phyloP scores from a whole-genome alignment of 1,140 invertebrate genomes.

The Trypoxylus dichotomus region DNA sequence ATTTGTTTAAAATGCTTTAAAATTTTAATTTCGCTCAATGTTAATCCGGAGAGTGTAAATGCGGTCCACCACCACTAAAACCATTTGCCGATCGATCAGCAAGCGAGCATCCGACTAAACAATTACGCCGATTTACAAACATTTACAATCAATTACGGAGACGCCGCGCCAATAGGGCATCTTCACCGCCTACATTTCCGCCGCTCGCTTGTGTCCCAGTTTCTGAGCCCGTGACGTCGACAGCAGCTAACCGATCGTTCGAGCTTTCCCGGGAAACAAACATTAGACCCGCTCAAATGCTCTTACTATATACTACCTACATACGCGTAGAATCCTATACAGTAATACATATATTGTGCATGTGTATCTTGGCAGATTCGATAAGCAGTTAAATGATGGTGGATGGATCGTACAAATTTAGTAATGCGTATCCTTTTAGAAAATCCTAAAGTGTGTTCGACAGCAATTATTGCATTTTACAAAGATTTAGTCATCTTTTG shows the following conservation, averaged over 20 bases:
- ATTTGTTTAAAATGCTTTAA: background rate
- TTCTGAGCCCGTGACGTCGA: background rate
- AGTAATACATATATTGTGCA: too few species aligned
- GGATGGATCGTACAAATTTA: too few species aligned
- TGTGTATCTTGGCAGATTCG: too few species aligned
- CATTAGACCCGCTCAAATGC: background rate
- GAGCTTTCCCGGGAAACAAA: constrained; percentile 17
- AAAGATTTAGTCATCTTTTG: too few species aligned
- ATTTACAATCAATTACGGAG: constrained; percentile 20
- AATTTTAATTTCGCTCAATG: background rate
- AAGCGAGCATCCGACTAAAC: background rate
- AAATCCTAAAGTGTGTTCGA: too few species aligned
- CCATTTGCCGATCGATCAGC: background rate
- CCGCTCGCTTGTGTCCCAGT: constrained; percentile 10
- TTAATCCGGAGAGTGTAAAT: constrained; percentile 4
- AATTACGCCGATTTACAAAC: constrained; percentile 22
- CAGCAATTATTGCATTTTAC: too few species aligned
- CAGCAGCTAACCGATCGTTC: constrained; percentile 11
- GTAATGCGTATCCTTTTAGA: too few species aligned
- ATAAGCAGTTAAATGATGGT: too few species aligned
- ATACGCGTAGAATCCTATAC: too few species aligned
- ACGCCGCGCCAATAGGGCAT: background rate
- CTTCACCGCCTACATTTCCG: background rate
- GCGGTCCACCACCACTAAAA: background rate
- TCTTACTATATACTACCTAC: background rate